phyloP scores from a whole-genome alignment of 2,113 vertebrate species.

The Oreocharis arfaki region DNA sequence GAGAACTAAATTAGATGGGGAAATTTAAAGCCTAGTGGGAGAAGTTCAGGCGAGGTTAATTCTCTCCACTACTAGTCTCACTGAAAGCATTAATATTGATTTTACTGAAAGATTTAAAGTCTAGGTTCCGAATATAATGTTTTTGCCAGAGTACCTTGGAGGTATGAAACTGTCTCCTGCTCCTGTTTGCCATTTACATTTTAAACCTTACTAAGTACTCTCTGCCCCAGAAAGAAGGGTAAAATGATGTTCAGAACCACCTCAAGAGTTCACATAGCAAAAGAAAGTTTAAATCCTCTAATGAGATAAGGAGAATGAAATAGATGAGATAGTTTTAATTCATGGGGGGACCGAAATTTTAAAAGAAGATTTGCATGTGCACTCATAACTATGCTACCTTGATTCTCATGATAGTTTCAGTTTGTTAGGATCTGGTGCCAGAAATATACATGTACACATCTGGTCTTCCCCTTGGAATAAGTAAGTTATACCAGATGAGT shows the following conservation, averaged over 20 bases:
- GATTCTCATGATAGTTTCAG: background rate
- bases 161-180: background rate
- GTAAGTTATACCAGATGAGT: background rate
- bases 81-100: conserved; percentile 27
- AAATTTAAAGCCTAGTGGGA: background rate
- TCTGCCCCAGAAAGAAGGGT: background rate
- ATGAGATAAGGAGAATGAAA: background rate
- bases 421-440: background rate
- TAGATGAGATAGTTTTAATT: background rate
- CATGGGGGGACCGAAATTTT: background rate
- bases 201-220: background rate
- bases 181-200: background rate
- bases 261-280: background rate
- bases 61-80: background rate
- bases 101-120: background rate
- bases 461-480: background rate
- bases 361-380: background rate
- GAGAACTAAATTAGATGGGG: background rate
- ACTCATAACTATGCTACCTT: background rate
- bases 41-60: conserved; percentile 25
- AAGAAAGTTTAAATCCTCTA: background rate
- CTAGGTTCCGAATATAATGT: background rate
- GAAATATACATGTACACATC: background rate
- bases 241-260: background rate
- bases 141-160: background rate